Evolutionary conservation across 2,797 vertebrate genomes (phyloP).

Genomic region (Phrynocephalus forsythii): DNA sequence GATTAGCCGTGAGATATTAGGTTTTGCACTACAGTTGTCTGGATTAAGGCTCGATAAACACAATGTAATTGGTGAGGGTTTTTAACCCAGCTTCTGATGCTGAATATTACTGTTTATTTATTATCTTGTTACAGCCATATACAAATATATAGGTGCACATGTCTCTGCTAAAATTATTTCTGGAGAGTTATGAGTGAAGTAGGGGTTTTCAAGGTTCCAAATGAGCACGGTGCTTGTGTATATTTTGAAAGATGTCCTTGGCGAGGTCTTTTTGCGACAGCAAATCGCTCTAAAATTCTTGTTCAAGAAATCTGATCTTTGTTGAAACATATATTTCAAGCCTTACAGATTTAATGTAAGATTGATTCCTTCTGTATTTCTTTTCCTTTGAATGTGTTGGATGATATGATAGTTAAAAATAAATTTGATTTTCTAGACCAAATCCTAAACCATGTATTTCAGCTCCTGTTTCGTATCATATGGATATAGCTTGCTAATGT

Average conservation of each 20-base stretch:
- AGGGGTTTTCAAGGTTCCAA: slow-evolving; percentile 67
- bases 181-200: slow-evolving; percentile 42
- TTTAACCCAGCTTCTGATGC: neutral
- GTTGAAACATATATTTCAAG: neutral
- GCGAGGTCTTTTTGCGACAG: slow-evolving; percentile 46
- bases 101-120: slow-evolving; percentile 66
- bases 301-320: slow-evolving; percentile 28
- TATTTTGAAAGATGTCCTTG: slow-evolving; percentile 66
- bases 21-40: fast-evolving
- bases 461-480: slow-evolving; percentile 31
- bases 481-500: slow-evolving; percentile 44
- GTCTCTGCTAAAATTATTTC: slow-evolving; percentile 56
- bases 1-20: neutral
- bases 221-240: slow-evolving; percentile 51
- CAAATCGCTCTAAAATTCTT: slow-evolving; percentile 52
- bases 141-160: slow-evolving; percentile 50
- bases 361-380: neutral
- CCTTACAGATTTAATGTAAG: slow-evolving; percentile 9
- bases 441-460: slow-evolving; percentile 1
- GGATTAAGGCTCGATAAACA: slow-evolving; percentile 1
- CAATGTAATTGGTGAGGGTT: slow-evolving; percentile 39
- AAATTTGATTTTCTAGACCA: slow-evolving; percentile 5
- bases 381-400: neutral
- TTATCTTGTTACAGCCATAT: slow-evolving; percentile 48
- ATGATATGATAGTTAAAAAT: neutral